Evolutionary conservation across 1,140 invertebrate genomes (phyloP).

Genomic region (Ectropis grisescens): DNA sequence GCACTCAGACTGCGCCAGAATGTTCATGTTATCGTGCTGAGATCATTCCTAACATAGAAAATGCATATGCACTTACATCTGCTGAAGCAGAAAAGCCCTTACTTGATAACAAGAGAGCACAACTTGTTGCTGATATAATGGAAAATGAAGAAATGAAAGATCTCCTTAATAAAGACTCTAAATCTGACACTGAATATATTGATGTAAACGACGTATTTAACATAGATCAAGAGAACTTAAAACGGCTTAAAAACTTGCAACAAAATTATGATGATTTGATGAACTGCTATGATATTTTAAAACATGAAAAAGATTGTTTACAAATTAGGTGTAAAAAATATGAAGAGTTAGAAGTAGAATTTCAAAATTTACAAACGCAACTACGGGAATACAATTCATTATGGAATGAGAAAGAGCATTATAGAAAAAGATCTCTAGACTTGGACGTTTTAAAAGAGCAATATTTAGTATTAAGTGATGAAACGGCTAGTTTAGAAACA

Average conservation of each 20-base stretch:
- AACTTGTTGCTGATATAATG: constrained; percentile 56
- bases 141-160: constrained; percentile 56
- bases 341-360: constrained; percentile 41
- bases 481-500: constrained; percentile 44
- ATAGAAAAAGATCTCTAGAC: constrained; percentile 40
- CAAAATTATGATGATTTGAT: constrained; percentile 45
- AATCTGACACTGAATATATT: too few species aligned
- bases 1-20: too few species aligned
- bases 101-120: constrained; percentile 44
- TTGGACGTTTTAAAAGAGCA: constrained; percentile 49
- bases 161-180: constrained; percentile 44
- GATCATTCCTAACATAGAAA: constrained; percentile 26
- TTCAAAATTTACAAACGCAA: constrained; percentile 28
- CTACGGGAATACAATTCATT: constrained; percentile 44
- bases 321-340: constrained; percentile 37
- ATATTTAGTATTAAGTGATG: constrained; percentile 42
- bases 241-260: constrained; percentile 50
- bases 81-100: constrained; percentile 18
- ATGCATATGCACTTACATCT: constrained; percentile 29
- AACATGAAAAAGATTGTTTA: constrained; percentile 42
- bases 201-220: too few species aligned
- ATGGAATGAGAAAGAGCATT: constrained; percentile 55
- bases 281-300: constrained; percentile 45
- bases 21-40: constrained; percentile 43
- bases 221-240: constrained; percentile 41